Conservation (phyloP, 2,797 vertebrate species). For the Craterocephalus amniculus region DNA sequence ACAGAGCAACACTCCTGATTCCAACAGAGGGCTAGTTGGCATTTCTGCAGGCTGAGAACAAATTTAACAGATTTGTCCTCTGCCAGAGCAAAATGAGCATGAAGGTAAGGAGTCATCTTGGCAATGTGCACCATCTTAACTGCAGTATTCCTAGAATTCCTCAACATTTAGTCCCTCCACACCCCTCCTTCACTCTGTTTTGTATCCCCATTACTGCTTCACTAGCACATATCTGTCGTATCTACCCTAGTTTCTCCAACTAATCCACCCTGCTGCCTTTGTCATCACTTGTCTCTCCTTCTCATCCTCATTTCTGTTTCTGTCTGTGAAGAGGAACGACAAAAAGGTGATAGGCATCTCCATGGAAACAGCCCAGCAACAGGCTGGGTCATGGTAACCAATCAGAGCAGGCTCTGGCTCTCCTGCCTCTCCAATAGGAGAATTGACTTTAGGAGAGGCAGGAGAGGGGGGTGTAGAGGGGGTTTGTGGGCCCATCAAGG, state of each 20-base stretch:
- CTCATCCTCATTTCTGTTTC: constrained; percentile 14
- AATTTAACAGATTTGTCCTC: constrained; percentile 1
- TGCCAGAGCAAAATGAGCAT: constrained; percentile 19
- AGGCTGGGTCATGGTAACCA: constrained; percentile 70
- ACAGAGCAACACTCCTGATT: constrained; percentile 14
- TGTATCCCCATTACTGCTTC: constrained; percentile 1
- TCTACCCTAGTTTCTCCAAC: constrained; percentile 3
- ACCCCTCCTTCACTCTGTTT: constrained; percentile 1
- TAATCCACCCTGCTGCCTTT: constrained; percentile 24
- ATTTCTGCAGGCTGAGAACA: neutral
- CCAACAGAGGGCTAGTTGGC: neutral
- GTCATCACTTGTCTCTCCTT: constrained; percentile 30
- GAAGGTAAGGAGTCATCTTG: constrained; percentile 24
- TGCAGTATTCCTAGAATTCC: constrained; percentile 40
- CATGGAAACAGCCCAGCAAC: constrained; percentile 85
- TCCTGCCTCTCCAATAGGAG: constrained; percentile 69
- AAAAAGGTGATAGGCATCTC: constrained; percentile 70
- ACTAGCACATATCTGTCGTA: constrained; percentile 4
- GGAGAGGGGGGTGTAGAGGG: constrained; percentile 8
- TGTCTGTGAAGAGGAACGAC: constrained; percentile 23
- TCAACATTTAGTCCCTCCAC: neutral
- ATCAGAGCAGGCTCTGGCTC: constrained; percentile 46
- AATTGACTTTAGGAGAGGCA: constrained; percentile 47
- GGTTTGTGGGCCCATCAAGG: constrained; percentile 58
- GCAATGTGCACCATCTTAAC: constrained; percentile 31